Evolutionary conservation across 2,797 vertebrate genomes (phyloP).

Genomic region (Crotalus adamanteus): DNA sequence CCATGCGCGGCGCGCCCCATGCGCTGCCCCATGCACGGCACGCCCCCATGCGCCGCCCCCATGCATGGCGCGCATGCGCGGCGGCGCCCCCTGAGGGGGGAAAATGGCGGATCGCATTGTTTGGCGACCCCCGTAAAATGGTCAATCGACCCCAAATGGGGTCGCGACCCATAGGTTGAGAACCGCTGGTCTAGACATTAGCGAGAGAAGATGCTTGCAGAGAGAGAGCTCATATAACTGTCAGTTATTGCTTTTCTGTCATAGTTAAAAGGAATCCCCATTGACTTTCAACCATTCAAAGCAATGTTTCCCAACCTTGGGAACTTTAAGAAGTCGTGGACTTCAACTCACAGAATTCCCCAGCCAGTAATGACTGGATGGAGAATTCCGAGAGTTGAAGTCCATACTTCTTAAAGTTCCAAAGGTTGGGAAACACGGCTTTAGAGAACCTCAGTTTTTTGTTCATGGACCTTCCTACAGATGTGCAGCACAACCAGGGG

Average conservation of each 20-base stretch:
- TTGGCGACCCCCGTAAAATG: too few relatives aligned
- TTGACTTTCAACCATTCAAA: background rate
- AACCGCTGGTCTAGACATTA: background rate
- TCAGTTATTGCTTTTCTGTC: background rate
- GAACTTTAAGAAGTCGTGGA: background rate
- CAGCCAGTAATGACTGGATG: background rate
- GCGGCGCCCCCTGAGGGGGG: too few relatives aligned
- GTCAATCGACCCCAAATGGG: too few relatives aligned
- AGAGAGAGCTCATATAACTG: background rate
- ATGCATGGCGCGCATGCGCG: too few relatives aligned
- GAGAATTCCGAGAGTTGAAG: background rate
- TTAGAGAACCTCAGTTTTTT: background rate
- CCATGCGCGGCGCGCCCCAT: too few relatives aligned
- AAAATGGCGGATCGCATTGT: too few relatives aligned
- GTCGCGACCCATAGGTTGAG: too few relatives aligned
- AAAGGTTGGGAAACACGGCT: background rate
- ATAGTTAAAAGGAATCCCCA: background rate
- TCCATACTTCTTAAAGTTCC: background rate
- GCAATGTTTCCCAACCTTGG: background rate
- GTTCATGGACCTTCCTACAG: background rate
- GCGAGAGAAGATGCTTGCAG: background rate
- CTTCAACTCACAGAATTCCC: background rate
- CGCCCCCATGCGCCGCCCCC: too few relatives aligned
- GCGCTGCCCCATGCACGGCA: too few relatives aligned
- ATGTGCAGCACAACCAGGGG: background rate